Evolutionary conservation across 2,113 vertebrate species (phyloP).

Genomic region (Amphiprion ocellaris): DNA sequence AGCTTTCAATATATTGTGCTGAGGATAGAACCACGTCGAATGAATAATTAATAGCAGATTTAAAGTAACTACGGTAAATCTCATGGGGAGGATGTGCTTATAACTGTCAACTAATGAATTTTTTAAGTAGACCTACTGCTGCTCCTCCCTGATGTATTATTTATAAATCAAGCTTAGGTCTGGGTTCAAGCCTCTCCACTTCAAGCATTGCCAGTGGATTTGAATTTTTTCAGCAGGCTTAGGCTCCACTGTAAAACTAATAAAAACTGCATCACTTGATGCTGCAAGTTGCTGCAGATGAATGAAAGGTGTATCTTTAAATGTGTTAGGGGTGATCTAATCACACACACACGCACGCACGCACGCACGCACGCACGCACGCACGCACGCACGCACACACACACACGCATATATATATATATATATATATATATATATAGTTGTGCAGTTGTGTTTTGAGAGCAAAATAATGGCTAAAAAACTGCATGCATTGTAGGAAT

Average conservation of each 20-base stretch:
- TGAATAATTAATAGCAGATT: constrained; percentile 69
- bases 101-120: constrained; percentile 68
- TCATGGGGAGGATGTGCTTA: constrained; percentile 45
- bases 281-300: constrained; percentile 35
- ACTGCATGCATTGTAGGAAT: background rate
- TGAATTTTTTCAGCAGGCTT: constrained; percentile 7
- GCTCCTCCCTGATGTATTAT: constrained; percentile 61
- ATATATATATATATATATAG: too few relatives aligned
- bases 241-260: background rate
- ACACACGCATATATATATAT: too few relatives aligned
- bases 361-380: too few relatives aligned
- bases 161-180: constrained; percentile 37
- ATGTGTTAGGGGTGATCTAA: background rate
- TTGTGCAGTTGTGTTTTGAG: background rate
- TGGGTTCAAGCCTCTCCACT: constrained; percentile 28
- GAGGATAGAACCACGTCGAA: constrained; percentile 16
- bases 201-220: constrained; percentile 26
- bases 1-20: constrained; percentile 38
- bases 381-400: too few relatives aligned
- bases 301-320: background rate
- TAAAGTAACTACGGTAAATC: constrained; percentile 49
- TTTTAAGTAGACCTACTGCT: constrained; percentile 58
- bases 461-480: background rate
- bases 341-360: background rate
- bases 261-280: constrained; percentile 12